These are phyloP conservation scores for Montipora sp. DNA, from an alignment of 64 coral and sea anemone genomes.

Conservation along the genomic window DNA sequence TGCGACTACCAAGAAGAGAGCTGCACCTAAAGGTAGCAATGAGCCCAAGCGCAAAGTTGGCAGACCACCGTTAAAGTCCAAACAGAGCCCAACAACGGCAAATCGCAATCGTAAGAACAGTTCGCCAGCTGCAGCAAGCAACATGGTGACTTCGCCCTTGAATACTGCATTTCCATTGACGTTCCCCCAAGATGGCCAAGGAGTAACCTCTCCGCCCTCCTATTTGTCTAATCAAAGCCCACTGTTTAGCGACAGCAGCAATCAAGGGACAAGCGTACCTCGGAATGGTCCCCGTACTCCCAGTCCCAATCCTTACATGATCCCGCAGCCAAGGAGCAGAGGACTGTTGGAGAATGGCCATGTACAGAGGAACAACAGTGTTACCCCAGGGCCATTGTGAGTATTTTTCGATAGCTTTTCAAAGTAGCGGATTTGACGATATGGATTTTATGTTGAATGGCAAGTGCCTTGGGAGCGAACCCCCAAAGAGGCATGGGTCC, in stretches of 20 bases:
- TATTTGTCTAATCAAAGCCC: neutral
- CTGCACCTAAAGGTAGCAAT: constrained; percentile 65
- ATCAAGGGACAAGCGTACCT: constrained; percentile 34
- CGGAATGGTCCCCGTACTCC: constrained; percentile 37
- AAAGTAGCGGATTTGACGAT: too few species aligned
- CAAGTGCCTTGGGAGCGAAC: too few species aligned
- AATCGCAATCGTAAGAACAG: constrained; percentile 17
- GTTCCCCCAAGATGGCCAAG: constrained; percentile 16
- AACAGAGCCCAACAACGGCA: neutral
- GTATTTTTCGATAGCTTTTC: neutral
- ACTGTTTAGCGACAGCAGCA: neutral
- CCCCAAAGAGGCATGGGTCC: too few species aligned
- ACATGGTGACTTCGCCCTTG: constrained; percentile 30
- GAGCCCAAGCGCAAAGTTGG: constrained; percentile 95
- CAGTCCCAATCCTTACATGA: constrained; percentile 62
- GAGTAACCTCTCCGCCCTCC: neutral
- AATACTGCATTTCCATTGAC: constrained; percentile 49
- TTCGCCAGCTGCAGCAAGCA: constrained; percentile 15
- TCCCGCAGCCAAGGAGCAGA: constrained; percentile 72
- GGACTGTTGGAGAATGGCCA: constrained; percentile 75
- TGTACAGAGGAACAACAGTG: constrained; percentile 12
- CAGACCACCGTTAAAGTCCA: constrained; percentile 69
- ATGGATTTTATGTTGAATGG: too few species aligned
- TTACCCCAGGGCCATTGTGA: constrained; percentile 75
- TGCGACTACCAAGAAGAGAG: constrained; percentile 61